Evolutionary conservation across 1,140 invertebrate species (phyloP), one percentile per base, ranked within the genome.

Genomic region (Penaeus japonicus): DNA sequence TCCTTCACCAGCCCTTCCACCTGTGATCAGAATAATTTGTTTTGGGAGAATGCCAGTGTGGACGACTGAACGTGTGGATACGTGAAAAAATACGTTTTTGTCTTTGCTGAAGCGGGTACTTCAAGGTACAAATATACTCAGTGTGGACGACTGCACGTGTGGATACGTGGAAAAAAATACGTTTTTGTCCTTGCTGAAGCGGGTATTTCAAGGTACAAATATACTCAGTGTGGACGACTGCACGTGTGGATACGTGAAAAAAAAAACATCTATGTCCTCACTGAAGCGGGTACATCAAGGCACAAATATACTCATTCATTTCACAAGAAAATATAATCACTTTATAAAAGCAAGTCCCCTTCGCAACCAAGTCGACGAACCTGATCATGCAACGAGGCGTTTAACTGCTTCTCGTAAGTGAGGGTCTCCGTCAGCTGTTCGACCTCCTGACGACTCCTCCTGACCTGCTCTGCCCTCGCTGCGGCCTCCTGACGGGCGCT

Each of bases 341-440:
- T n/a, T n/a, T n/a, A n/a, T n/a, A 30, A 22, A 70, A 30, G 65
- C n/a, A 2, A 24, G 27, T 70, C 20, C n/a, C 27, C 1, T 30
- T 0, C n/a, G 27, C 0, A 2, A 17, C 27, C 24, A 73, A 27
- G 22, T 2, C 24, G 2, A 22, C n/a, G 20, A 30, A 82, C 85
- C 79, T 87, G 85, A 3, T 87, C 79, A 82, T 87, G 85, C 62
- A 87, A 39, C n/a, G 78, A 62, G 18, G 55, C 55, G 70, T 87
- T 87, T 32, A 87, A 79, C 30, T 87, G 78, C 22, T 87, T 87
- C 62, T 87, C 85, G 35, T 82, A 87, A 1, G 39, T 65, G 12
- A 87, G 79, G 39, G 85, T 79, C 70, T 82, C 79, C 18, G 35
- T 73, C 1, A 87, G 85, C 62, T 87, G 85, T 2, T 73, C 47